Evolutionary conservation across 2,888 invertebrate genomes (phyloP).

Genomic region (Tenthredo scrophulariae): DNA sequence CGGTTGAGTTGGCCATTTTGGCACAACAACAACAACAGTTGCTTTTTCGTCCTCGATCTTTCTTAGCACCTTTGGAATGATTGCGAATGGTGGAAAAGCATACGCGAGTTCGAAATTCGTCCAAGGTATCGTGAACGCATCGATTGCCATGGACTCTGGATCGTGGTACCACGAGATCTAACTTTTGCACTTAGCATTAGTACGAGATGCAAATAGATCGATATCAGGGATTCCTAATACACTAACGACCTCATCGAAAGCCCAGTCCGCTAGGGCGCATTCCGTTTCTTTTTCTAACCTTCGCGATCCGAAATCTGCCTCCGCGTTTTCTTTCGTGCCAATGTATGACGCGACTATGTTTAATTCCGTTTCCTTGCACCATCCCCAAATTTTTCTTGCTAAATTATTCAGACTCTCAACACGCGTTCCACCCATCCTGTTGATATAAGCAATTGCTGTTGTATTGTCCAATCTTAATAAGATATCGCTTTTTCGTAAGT

Average conservation of each 20-base stretch:
- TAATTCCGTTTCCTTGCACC: slow-evolving; percentile 1
- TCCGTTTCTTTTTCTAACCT: slow-evolving; percentile 44
- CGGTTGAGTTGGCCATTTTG: slow-evolving; percentile 55
- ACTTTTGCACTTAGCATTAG: neutral
- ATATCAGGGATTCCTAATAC: slow-evolving; percentile 4
- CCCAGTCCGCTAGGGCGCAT: slow-evolving; percentile 25
- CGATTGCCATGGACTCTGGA: slow-evolving; percentile 4
- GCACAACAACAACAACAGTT: slow-evolving; percentile 54
- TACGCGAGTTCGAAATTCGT: neutral
- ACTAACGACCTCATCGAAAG: slow-evolving; percentile 29
- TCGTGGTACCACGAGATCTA: slow-evolving; percentile 11
- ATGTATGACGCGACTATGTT: slow-evolving; percentile 53
- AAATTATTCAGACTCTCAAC: too few relatives aligned
- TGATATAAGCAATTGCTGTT: slow-evolving; percentile 57
- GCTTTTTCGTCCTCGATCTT: slow-evolving; percentile 56
- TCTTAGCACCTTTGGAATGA: neutral
- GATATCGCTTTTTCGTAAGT: slow-evolving; percentile 51
- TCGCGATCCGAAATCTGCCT: slow-evolving; percentile 58
- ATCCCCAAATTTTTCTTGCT: slow-evolving; percentile 9
- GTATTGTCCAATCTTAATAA: slow-evolving; percentile 57
- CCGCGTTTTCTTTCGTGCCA: slow-evolving; percentile 55
- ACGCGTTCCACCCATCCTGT: slow-evolving; percentile 53
- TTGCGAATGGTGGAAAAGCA: slow-evolving; percentile 5
- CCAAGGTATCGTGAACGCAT: slow-evolving; percentile 4
- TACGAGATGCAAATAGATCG: slow-evolving; percentile 13